Evolutionary conservation across 1,140 invertebrate genomes (phyloP).

Genomic region (Plectrocnemia conspersa): DNA sequence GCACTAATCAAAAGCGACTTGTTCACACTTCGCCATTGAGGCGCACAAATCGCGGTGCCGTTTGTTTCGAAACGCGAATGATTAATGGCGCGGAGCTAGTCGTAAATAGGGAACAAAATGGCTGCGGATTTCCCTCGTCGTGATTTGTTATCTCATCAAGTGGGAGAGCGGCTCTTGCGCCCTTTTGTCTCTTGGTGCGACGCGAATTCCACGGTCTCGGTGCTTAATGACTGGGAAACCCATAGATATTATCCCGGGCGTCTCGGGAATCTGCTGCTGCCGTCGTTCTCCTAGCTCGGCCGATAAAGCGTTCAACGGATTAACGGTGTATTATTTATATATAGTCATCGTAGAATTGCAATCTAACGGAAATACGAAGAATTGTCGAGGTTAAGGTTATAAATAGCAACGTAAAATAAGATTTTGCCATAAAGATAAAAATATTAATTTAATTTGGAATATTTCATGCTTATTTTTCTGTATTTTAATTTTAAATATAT

Average conservation of each 20-base stretch:
- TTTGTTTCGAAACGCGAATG: too few species aligned
- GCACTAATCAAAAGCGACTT: too few species aligned
- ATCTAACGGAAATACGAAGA: not conserved
- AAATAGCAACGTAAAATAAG: not conserved
- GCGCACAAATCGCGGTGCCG: constrained; percentile 2
- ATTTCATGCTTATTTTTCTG: not conserved
- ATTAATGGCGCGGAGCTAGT: too few species aligned
- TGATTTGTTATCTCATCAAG: constrained; percentile 22
- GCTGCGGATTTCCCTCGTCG: constrained; percentile 4
- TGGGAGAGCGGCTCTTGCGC: not conserved
- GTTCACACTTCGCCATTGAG: not conserved
- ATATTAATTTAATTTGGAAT: not conserved
- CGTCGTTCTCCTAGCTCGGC: not conserved
- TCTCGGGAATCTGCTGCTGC: constrained; percentile 26
- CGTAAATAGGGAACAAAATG: too few species aligned
- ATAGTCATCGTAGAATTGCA: constrained; percentile 3
- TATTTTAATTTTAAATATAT: not conserved
- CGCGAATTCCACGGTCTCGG: constrained; percentile 13
- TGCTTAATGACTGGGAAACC: constrained; percentile 33
- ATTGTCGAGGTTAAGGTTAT: not conserved
- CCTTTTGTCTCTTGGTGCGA: constrained; percentile 6
- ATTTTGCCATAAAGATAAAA: not conserved
- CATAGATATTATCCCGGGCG: constrained; percentile 35
- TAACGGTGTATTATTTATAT: not conserved
- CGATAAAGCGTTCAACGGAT: constrained; percentile 11